phyloP scores from a whole-genome alignment of 2,888 invertebrate species.

The Amorpha juglandis region DNA sequence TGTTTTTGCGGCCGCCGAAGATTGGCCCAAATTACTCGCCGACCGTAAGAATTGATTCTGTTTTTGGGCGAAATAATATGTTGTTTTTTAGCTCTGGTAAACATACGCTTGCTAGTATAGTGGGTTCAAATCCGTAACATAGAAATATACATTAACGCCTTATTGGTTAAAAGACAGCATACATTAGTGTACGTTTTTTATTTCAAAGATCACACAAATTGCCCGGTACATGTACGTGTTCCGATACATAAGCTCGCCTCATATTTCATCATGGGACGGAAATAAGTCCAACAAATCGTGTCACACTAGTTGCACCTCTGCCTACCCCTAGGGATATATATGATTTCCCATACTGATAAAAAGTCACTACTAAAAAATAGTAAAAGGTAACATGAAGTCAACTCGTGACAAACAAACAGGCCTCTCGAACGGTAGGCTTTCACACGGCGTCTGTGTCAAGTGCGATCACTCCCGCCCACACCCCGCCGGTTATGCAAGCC shows the following conservation, averaged over 20 bases:
- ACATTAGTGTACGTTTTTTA: too few relatives aligned
- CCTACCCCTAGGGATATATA: too few relatives aligned
- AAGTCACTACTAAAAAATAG: neutral
- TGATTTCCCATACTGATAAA: neutral
- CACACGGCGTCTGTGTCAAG: slow-evolving; percentile 34
- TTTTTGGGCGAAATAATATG: slow-evolving; percentile 16
- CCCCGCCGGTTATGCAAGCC: slow-evolving; percentile 4
- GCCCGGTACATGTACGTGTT: too few relatives aligned
- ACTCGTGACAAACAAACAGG: slow-evolving; percentile 15
- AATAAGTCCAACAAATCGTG: too few relatives aligned
- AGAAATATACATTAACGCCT: too few relatives aligned
- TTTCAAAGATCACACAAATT: too few relatives aligned
- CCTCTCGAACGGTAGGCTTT: slow-evolving; percentile 29
- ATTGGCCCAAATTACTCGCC: slow-evolving; percentile 15
- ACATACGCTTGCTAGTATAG: too few relatives aligned
- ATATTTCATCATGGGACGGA: too few relatives aligned
- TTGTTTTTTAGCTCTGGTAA: neutral
- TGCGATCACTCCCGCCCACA: slow-evolving; percentile 30
- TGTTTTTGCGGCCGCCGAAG: slow-evolving; percentile 19
- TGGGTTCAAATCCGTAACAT: too few relatives aligned
- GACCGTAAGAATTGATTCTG: slow-evolving; percentile 4
- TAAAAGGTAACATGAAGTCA: neutral
- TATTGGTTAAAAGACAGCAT: too few relatives aligned
- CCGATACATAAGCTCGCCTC: too few relatives aligned
- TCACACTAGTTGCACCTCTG: too few relatives aligned